Conservation (phyloP, 2,113 vertebrate genomes). For the Trochalopteron elliotii region DNA sequence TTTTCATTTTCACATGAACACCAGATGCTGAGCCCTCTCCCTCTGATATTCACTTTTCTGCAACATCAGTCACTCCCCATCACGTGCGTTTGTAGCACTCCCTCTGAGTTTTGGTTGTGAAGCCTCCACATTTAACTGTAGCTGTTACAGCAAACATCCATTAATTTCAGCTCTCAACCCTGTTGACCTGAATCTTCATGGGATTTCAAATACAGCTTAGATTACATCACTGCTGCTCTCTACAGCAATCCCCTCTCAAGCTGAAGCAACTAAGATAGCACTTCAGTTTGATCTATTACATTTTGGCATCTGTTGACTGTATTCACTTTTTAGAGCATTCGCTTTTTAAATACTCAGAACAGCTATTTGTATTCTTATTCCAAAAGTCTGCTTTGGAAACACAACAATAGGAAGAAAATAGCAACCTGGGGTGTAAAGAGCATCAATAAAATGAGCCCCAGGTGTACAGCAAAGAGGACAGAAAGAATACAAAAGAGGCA, state of each 20-base stretch:
- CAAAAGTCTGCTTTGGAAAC: not conserved
- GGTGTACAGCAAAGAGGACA: not conserved
- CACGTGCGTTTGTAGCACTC: not conserved
- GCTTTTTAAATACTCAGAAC: not conserved
- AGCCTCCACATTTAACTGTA: not conserved
- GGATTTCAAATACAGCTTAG: not conserved
- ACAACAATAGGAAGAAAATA: not conserved
- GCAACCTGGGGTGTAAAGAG: not conserved
- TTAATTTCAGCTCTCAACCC: not conserved
- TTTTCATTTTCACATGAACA: not conserved
- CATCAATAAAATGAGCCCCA: not conserved
- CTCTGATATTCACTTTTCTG: not conserved
- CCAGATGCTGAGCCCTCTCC: not conserved
- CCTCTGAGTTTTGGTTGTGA: not conserved
- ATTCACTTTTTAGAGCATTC: not conserved
- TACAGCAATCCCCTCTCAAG: not conserved
- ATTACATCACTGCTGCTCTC: not conserved
- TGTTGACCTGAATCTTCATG: not conserved
- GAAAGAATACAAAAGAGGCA: not conserved
- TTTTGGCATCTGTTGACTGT: not conserved
- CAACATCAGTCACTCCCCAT: not conserved
- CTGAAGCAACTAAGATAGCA: not conserved
- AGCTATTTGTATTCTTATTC: not conserved
- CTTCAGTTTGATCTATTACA: constrained; percentile 13
- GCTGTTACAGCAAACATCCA: not conserved